phyloP scores from a whole-genome alignment of 2,888 invertebrate genomes.

The Drosophila peninsularis region DNA sequence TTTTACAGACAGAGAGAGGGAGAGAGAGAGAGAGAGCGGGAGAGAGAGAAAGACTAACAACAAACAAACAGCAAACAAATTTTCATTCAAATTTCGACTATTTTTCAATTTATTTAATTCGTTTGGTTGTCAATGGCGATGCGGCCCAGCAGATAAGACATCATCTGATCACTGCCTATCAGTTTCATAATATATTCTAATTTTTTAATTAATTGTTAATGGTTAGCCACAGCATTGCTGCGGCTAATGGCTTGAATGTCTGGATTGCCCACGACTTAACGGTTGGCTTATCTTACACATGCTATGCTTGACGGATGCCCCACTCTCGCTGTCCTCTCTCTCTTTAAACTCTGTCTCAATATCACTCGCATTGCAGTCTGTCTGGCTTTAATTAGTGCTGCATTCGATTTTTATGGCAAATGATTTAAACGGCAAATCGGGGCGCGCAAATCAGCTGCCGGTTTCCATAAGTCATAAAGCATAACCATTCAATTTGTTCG shows the following conservation, averaged over 20 bases:
- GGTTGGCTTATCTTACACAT: slow-evolving; percentile 44
- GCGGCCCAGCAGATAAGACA: slow-evolving; percentile 53
- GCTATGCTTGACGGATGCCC: neutral
- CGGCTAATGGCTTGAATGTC: slow-evolving; percentile 45
- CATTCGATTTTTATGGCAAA: slow-evolving; percentile 68
- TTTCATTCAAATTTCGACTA: slow-evolving; percentile 65
- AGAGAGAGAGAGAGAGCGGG: neutral
- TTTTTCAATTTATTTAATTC: slow-evolving; percentile 77
- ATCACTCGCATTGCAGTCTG: slow-evolving; percentile 4
- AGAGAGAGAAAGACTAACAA: neutral
- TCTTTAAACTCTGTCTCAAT: neutral
- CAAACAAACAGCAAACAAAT: slow-evolving; percentile 43
- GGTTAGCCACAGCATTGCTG: slow-evolving; percentile 68
- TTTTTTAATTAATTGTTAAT: slow-evolving; percentile 80
- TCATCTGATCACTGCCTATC: slow-evolving; percentile 45
- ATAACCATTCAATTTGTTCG: slow-evolving; percentile 74
- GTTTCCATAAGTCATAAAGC: slow-evolving; percentile 75
- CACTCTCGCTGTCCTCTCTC: neutral
- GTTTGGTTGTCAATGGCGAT: slow-evolving; percentile 70
- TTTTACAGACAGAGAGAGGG: slow-evolving; percentile 7
- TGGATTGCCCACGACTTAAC: slow-evolving; percentile 55
- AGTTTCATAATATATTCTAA: slow-evolving; percentile 70
- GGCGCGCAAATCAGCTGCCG: slow-evolving; percentile 71
- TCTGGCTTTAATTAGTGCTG: slow-evolving; percentile 68
- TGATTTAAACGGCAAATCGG: slow-evolving; percentile 65